phyloP scores from a whole-genome alignment of 2,888 invertebrate species.

The Agonum fuliginosum region DNA sequence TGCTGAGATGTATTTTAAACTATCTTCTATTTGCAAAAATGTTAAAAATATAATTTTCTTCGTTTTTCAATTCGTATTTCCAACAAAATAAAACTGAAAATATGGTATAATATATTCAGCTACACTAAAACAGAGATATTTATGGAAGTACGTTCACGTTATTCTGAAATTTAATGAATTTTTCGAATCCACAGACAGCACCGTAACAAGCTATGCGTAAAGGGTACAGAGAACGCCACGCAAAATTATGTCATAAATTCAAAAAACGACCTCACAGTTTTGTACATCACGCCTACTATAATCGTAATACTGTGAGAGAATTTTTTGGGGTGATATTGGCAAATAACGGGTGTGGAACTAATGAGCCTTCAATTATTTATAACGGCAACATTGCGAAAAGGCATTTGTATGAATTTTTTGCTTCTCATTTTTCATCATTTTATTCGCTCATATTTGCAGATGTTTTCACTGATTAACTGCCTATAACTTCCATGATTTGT shows the following conservation, averaged over 20 bases:
- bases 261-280: neutral
- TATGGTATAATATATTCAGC: neutral
- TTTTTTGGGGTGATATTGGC: neutral
- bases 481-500: too few relatives aligned
- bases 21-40: too few relatives aligned
- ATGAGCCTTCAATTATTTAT: conserved; percentile 2
- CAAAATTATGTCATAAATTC: neutral
- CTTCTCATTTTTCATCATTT: neutral
- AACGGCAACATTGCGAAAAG: neutral
- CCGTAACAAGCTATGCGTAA: neutral
- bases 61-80: too few relatives aligned
- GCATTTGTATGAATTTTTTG: neutral
- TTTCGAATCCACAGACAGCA: neutral
- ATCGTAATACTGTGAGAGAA: neutral
- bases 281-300: conserved; percentile 2
- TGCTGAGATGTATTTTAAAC: too few relatives aligned
- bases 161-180: neutral
- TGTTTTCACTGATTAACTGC: too few relatives aligned
- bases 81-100: too few relatives aligned
- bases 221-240: neutral
- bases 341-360: neutral
- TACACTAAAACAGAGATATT: neutral
- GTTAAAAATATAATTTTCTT: too few relatives aligned
- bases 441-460: too few relatives aligned
- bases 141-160: neutral